Conservation (phyloP, 2,797 vertebrate species). For the Aratinga solstitialis region DNA sequence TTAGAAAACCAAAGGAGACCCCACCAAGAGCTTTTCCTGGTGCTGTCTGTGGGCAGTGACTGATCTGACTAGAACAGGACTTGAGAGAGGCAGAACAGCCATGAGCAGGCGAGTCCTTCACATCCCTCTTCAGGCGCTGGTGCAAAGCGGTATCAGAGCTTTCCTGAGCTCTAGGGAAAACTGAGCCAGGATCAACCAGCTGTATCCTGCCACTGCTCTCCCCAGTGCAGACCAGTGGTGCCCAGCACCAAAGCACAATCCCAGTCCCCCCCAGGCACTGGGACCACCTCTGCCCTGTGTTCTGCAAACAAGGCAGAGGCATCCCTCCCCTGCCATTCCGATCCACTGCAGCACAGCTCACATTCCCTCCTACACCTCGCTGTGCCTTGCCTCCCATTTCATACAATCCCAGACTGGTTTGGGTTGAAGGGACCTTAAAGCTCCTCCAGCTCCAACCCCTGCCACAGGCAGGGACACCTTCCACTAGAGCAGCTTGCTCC, state of each 20-base stretch:
- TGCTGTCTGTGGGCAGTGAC: neutral
- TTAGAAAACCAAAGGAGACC: slow-evolving; percentile 31
- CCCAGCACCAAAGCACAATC: neutral
- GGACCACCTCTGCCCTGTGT: neutral
- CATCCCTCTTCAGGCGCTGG: neutral
- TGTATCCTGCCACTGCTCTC: neutral
- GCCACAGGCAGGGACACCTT: too few species aligned
- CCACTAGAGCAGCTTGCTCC: too few species aligned
- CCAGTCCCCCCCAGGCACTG: neutral
- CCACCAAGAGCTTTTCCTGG: slow-evolving; percentile 4
- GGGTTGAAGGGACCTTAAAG: neutral
- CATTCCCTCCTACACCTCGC: accelerated
- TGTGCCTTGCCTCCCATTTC: neutral
- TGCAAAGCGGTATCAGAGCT: neutral
- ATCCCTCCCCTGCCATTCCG: neutral
- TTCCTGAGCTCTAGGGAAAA: neutral
- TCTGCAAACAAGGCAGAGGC: neutral
- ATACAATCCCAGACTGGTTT: neutral
- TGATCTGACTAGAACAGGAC: neutral
- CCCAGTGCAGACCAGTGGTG: neutral
- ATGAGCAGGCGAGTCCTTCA: neutral
- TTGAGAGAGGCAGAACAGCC: neutral
- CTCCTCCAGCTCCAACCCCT: neutral
- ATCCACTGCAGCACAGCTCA: neutral
- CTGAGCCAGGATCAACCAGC: accelerated